Conservation (phyloP, 35 echinoderm and acorn worm species). For the Anneissia japonica region DNA sequence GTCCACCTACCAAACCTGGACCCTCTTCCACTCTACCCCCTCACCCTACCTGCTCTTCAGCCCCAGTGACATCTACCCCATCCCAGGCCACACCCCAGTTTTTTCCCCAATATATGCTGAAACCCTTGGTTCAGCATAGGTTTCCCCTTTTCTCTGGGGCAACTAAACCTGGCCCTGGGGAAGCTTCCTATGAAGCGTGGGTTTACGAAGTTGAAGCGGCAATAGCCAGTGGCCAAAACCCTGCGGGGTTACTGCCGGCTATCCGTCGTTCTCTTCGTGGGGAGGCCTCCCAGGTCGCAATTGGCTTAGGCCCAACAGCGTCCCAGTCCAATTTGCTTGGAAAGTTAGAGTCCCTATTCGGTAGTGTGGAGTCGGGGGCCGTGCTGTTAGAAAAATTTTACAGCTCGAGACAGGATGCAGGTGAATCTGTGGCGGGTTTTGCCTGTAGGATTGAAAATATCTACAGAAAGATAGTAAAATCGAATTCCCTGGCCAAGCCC, state of each 20-base stretch:
- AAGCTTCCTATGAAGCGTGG: constrained; percentile 15
- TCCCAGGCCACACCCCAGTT: no score
- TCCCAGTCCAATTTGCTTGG: neutral
- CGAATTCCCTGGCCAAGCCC: no score
- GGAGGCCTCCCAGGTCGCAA: neutral
- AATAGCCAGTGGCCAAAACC: neutral
- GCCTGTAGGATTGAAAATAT: no score
- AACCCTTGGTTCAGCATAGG: no score
- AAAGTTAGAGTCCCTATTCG: constrained; percentile 20
- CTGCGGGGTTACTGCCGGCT: neutral
- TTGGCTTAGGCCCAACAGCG: neutral
- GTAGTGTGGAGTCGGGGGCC: constrained; percentile 24
- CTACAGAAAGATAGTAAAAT: no score
- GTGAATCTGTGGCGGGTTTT: constrained; percentile 12
- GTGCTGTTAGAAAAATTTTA: constrained; percentile 26
- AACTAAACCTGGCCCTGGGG: constrained; percentile 16
- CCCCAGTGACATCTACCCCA: no score
- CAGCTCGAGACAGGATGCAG: neutral
- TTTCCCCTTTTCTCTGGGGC: constrained; percentile 21
- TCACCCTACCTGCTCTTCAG: no score
- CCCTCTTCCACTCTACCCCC: no score
- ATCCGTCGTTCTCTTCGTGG: constrained; percentile 18
- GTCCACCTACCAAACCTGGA: no score
- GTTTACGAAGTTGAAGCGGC: constrained; percentile 12
- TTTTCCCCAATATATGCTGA: no score